Percentiles rank a stretch among this genome's conserved stretches.
Evolutionary conservation across 1,140 invertebrate genomes (phyloP).

Genomic region (Drosophila kanapiae): DNA sequence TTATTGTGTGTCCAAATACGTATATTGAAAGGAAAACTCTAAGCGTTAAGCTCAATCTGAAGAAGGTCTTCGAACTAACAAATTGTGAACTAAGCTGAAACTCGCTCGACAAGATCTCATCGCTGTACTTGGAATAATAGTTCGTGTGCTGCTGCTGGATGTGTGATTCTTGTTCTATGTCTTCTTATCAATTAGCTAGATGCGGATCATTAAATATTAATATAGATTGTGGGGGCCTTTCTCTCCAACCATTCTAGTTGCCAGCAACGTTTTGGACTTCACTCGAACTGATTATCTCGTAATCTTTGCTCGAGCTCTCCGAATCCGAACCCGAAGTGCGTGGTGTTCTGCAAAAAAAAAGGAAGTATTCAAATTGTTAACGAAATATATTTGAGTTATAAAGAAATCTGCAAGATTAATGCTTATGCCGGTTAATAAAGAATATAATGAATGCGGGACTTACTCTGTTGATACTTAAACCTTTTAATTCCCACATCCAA

Average conservation of each 20-base stretch:
- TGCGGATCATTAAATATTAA: slow-evolving; percentile 59
- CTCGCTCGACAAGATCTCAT: slow-evolving; percentile 22
- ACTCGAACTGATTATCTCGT: slow-evolving; percentile 83
- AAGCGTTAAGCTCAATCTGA: slow-evolving; percentile 50
- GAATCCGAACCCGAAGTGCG: slow-evolving; percentile 79
- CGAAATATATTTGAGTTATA: background rate
- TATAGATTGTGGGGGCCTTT: slow-evolving; percentile 47
- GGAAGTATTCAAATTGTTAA: slow-evolving; percentile 10
- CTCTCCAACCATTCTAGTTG: slow-evolving; percentile 58
- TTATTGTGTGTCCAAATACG: slow-evolving; percentile 41
- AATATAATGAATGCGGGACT: slow-evolving; percentile 48
- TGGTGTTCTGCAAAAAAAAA: slow-evolving; percentile 66
- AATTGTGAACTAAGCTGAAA: slow-evolving; percentile 16
- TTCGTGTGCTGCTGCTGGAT: slow-evolving; percentile 35
- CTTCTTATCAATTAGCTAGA: slow-evolving; percentile 75
- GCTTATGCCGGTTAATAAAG: background rate
- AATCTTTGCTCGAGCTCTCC: slow-evolving; percentile 83
- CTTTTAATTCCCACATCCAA: slow-evolving; percentile 21
- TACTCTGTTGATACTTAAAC: slow-evolving; percentile 60
- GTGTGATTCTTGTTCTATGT: slow-evolving; percentile 48
- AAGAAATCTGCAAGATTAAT: background rate
- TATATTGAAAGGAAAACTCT: slow-evolving; percentile 1
- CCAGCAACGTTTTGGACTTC: slow-evolving; percentile 82
- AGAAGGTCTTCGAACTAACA: slow-evolving; percentile 10
- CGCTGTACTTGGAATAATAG: slow-evolving; percentile 68